Percentiles rank a stretch among this genome's conserved stretches.
Evolutionary conservation across 2,797 vertebrate species (phyloP).

Genomic region (Microchirus variegatus): DNA sequence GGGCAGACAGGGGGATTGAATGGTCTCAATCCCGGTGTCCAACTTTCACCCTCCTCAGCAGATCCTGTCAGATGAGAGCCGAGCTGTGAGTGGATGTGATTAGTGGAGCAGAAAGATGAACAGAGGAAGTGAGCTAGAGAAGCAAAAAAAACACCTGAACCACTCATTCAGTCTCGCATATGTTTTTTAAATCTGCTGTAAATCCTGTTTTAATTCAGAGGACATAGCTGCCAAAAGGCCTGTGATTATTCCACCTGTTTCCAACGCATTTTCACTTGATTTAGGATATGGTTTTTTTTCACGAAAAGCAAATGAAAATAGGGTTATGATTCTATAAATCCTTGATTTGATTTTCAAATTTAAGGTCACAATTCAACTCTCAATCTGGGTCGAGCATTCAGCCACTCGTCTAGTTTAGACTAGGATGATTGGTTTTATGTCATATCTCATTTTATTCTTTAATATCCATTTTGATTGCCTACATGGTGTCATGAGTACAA

Average conservation of each 20-base stretch:
- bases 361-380: no score
- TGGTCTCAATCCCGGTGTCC: constrained; percentile 37
- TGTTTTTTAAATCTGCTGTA: constrained; percentile 44
- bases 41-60: constrained; percentile 61
- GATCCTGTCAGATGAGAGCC: constrained; percentile 55
- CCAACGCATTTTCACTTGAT: constrained; percentile 12
- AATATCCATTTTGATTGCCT: no score
- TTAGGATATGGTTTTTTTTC: constrained; percentile 6
- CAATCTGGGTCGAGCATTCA: no score
- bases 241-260: constrained; percentile 47
- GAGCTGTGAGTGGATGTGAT: constrained; percentile 29
- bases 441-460: no score
- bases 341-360: no score
- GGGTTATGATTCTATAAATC: background rate
- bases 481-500: no score
- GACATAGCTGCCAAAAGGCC: constrained; percentile 32
- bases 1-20: constrained; percentile 40
- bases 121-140: background rate
- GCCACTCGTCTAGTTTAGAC: no score
- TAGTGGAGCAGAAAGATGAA: constrained; percentile 59
- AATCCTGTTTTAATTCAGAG: constrained; percentile 51
- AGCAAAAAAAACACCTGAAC: constrained; percentile 36
- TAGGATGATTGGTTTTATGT: no score
- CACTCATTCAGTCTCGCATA: constrained; percentile 41
- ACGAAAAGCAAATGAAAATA: constrained; percentile 26